Base-by-base conservation (phyloP, 2,113 vertebrate species). In the Anolis sagrei region DNA sequence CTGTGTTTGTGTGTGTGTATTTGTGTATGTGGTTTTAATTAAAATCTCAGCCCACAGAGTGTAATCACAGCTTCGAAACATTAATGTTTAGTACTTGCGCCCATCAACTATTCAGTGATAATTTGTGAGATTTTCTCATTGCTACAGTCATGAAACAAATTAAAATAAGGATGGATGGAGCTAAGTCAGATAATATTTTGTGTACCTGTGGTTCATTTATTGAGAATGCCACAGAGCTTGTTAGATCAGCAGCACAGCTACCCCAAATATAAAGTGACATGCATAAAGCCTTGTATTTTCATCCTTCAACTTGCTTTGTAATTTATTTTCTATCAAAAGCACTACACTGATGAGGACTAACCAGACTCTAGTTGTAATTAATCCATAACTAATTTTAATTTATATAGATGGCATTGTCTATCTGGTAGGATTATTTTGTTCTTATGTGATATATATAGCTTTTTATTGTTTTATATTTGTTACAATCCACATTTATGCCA, bases 101-200 rank as follows among this genome's bases (percentile, higher is more conserved):
- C 64, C 64, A 66, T 68, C 21, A 68, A 29, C 64, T 29, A 68
- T 29, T 68, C 64, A 68, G 8, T 68, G 64, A 68, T 68, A 66
- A 68, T 69, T 21, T 81, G 44, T 34, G 29, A 48, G 51, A 74
- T 73, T 74, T 82, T 29, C 51, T 82, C 69, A 61, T 61, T 82
- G 69, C 81, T n/a, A 51, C 61, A 25, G 36, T 36, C 34, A 39
- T 39, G 27, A 3, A 39, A 27, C 23, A 62, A 74, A 58, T 74
- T 61, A 82, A 73, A 61, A 34, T 61, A 49, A 69, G 39, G 27
- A 49, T 69, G 29, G 76, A 39, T n/a, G 49, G 18, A 74, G 36
- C 32, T 62, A 39, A 79, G 62, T 58, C 32, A 32, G n/a, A 34
- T 34, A 27, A 34, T 9, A 14, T 62, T 34, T 79, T 25, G 48